Evolutionary conservation across 2,113 vertebrate species (phyloP).

Genomic region (Sebastes fasciatus): DNA sequence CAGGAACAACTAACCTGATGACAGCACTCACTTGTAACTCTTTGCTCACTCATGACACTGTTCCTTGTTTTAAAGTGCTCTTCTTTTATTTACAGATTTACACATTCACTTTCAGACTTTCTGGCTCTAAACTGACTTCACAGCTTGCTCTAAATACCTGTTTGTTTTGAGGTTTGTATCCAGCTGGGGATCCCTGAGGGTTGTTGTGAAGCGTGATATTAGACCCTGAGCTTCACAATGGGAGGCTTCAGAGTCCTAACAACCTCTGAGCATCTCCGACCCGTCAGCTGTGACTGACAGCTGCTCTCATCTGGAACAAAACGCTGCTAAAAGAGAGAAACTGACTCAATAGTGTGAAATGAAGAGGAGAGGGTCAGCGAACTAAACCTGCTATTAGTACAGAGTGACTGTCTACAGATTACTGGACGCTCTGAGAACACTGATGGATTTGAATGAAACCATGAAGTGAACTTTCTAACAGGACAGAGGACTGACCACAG

Average conservation of each 20-base stretch:
- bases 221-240: conserved; percentile 60
- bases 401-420: conserved; percentile 16
- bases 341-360: conserved; percentile 5
- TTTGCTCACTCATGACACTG: too few relatives aligned
- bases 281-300: conserved; percentile 64
- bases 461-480: neutral
- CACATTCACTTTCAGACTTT: neutral
- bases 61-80: neutral
- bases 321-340: conserved; percentile 28
- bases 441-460: conserved; percentile 1
- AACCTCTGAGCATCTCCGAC: conserved; percentile 57
- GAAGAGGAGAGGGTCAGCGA: conserved; percentile 17
- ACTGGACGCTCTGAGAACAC: neutral
- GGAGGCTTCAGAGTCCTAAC: conserved; percentile 54
- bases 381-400: conserved; percentile 43
- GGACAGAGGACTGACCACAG: neutral
- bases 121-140: neutral
- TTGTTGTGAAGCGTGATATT: conserved; percentile 75
- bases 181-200: conserved; percentile 31
- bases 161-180: conserved; percentile 27
- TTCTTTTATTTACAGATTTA: neutral
- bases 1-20: neutral
- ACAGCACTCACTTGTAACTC: neutral
- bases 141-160: conserved; percentile 4
- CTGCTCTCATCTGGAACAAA: conserved; percentile 61